These are phyloP conservation scores for silkworm (Bombyx mori) DNA, from an alignment of 1,140 invertebrate species.

Conservation along the genomic window ASM3026992v2 NC_085128.1:5826001-5826500, in stretches of 20 bases:
- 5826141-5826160: slow-evolving; percentile 43
- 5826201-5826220: too few relatives aligned
- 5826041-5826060: slow-evolving; percentile 37
- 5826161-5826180: slow-evolving; percentile 26
- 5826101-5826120: slow-evolving; percentile 38
- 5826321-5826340: too few relatives aligned
- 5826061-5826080: too few relatives aligned
- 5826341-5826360: too few relatives aligned
- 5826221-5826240: too few relatives aligned
- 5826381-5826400: background rate
- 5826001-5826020: slow-evolving; percentile 10
- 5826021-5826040: slow-evolving; percentile 5
- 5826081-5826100: background rate
- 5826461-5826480: slow-evolving; percentile 41
- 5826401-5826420: background rate
- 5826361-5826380: too few relatives aligned
- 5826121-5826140: slow-evolving; percentile 38
- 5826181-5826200: slow-evolving; percentile 12
- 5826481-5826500: slow-evolving; percentile 42
- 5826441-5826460: slow-evolving; percentile 47
- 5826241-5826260: too few relatives aligned
- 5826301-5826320: too few relatives aligned
- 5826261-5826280: too few relatives aligned
- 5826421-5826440: slow-evolving; percentile 56
- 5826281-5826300: too few relatives aligned